Evolutionary conservation across 1,140 invertebrate species (phyloP), one percentile per base, ranked within the genome.

Genomic region (Artemia franciscana): DNA sequence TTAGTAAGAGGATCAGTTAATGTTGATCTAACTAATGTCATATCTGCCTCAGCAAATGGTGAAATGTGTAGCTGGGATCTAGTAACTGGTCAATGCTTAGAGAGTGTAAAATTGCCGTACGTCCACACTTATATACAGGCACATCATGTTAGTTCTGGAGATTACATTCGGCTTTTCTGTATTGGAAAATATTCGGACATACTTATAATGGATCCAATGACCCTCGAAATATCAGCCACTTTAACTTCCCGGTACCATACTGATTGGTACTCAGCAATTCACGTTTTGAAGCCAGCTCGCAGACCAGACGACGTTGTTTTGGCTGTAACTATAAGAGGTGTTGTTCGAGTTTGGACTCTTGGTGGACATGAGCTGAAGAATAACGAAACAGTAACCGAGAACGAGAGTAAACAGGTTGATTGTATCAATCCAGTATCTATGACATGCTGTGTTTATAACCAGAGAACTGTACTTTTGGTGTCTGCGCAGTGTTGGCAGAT

Each of bases 41-140:
- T 97, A 26, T 94, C 88, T 71, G 91, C 91, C 58, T 91, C 91
- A 24, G 91, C 96, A 75, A 91, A 85, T 71, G 91, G 91, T n/a
- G 92, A 98, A 76, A 95, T 98, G 88, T 96, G 91, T 71, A 85
- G 91, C 57, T 98, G 95, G 94, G 93, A 98, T 76, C 76, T 96
- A 24, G 84, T 86, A 15, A 94, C 98, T 79, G 94, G 93, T 25
- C 85, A 93, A 71, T 98, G 94, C 73, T 78, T 91, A 18, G 94
- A 98, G 75, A 82, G 83, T 67, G 83, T 85, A 0, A 94, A 94
- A 70, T 76, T 91, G 58, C 79, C 84, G 4, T 86, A 91, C 70
- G 82, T 96, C 60, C 93, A 98, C 70, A 94, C 91, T 62, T 85
- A 85, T 71, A 94, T 97, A 74, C 72, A 94, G 87, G 80, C 86